Evolutionary conservation across 2,113 vertebrate species (phyloP), one percentile per base, ranked within the genome.

Genomic region (Cavia aperea): DNA sequence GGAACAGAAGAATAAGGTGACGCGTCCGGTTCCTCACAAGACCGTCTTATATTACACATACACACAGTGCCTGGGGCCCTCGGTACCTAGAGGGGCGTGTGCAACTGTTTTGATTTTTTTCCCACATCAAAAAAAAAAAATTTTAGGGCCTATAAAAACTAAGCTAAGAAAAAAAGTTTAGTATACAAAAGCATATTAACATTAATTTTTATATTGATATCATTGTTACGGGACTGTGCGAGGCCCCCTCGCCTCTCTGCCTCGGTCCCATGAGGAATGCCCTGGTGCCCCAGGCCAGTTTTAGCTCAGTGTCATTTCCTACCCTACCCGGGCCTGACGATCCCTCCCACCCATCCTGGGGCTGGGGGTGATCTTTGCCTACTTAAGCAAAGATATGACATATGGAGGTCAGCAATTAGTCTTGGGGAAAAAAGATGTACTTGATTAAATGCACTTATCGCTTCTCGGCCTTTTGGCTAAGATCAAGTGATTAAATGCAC

Each of bases 181-280:
- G 77, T 21, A 11, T 63, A 58, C 62, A 86, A 83, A 70, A 7
- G 81, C 86, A 12, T 39, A 65, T 89, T 72, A 73, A 26, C 73
- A 60, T 66, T 73, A 73, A 77, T 81, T 77, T 91, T 58, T 81
- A 46, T 86, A n/a, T 29, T 39, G 36, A 43, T 29, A 56, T 58
- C 62, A 39, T 36, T 31, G 54, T 19, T 3, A 26, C 56, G 16
- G 11, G 46, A 86, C 39, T 21, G 6, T 7, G 1, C 39, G 1
- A 54, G 58, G 65, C 46, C 36, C 1, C 1, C 43, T n/a, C 46
- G 49, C 7, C 0, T 54, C 39, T 4, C 2, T 14, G 4, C n/a
- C 49, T 36, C 33, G n/a, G 24, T 90, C 66, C 51, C 33, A 24
- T 16, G 1, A 62, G 15, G 49, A 73, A 19, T 49, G 73, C 33